phyloP scores from a whole-genome alignment of 2,797 vertebrate genomes.

The Sparus aurata region DNA sequence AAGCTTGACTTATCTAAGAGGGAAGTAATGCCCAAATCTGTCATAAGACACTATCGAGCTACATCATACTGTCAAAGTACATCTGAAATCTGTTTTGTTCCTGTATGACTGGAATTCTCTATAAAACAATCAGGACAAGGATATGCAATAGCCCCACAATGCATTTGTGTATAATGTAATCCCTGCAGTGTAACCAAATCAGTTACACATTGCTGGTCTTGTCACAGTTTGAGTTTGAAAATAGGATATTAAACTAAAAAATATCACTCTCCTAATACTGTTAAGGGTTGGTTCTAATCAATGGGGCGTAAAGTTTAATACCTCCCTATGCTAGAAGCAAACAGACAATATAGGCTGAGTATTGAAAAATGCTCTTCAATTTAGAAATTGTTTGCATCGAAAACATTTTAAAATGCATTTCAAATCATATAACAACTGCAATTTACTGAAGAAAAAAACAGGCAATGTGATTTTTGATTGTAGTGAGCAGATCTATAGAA shows the following conservation, averaged over 20 bases:
- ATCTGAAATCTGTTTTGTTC: slow-evolving; percentile 15
- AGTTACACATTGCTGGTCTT: slow-evolving; percentile 3
- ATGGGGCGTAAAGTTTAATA: slow-evolving; percentile 2
- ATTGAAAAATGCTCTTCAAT: slow-evolving; percentile 25
- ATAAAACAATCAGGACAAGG: background rate
- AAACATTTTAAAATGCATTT: slow-evolving; percentile 17
- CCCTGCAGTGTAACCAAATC: background rate
- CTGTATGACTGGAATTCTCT: background rate
- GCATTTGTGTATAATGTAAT: slow-evolving; percentile 22
- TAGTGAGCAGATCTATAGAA: background rate
- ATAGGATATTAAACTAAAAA: slow-evolving; percentile 26
- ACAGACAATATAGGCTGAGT: slow-evolving; percentile 14
- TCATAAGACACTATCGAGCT: slow-evolving; percentile 24
- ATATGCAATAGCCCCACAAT: slow-evolving; percentile 11
- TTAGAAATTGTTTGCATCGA: background rate
- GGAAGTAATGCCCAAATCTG: slow-evolving; percentile 33
- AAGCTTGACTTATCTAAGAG: slow-evolving; percentile 28
- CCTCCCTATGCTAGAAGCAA: background rate
- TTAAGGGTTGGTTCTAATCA: slow-evolving; percentile 13
- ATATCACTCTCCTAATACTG: slow-evolving; percentile 24
- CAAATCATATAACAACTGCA: background rate
- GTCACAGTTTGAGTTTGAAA: slow-evolving; percentile 11
- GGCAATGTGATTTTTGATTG: background rate
- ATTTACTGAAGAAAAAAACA: slow-evolving; percentile 12
- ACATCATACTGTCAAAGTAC: slow-evolving; percentile 17